These are phyloP conservation scores for Ericerus pela DNA, from an alignment of 1,140 invertebrate genomes.

Conservation along the genomic window DNA sequence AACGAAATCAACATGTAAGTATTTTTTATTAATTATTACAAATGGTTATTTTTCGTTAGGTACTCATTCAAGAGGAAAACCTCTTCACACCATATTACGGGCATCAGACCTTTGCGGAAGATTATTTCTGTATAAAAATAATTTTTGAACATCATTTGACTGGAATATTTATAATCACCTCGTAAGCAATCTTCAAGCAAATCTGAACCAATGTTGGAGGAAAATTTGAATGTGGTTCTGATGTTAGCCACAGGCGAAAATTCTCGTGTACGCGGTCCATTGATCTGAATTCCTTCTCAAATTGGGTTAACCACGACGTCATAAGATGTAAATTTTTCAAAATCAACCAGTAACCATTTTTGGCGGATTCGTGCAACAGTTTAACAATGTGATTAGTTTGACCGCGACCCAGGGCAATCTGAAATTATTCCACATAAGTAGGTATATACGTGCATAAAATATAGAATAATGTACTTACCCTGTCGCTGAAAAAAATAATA, in stretches of 20 bases:
- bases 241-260: constrained; percentile 60
- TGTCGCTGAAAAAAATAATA: constrained; percentile 3
- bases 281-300: constrained; percentile 54
- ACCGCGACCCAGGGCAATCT: constrained; percentile 60
- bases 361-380: constrained; percentile 27
- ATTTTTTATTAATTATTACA: too few relatives aligned
- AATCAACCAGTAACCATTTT: constrained; percentile 55
- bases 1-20: too few relatives aligned
- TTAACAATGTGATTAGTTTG: constrained; percentile 47
- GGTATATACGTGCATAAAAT: too few relatives aligned
- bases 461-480: too few relatives aligned
- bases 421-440: too few relatives aligned
- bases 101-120: too few relatives aligned
- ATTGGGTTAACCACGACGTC: constrained; percentile 51
- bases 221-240: constrained; percentile 52
- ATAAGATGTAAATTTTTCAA: constrained; percentile 80
- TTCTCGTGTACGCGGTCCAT: constrained; percentile 40
- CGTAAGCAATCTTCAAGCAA: constrained; percentile 71
- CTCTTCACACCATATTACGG: too few relatives aligned
- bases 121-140: too few relatives aligned
- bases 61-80: too few relatives aligned
- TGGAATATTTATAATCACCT: constrained; percentile 39
- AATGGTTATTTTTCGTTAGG: too few relatives aligned
- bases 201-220: constrained; percentile 45
- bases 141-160: too few relatives aligned